Percentiles rank a stretch among this genome's conserved stretches.
Evolutionary conservation across 1,140 invertebrate species (phyloP).

Genomic region (Myzus persicae): DNA sequence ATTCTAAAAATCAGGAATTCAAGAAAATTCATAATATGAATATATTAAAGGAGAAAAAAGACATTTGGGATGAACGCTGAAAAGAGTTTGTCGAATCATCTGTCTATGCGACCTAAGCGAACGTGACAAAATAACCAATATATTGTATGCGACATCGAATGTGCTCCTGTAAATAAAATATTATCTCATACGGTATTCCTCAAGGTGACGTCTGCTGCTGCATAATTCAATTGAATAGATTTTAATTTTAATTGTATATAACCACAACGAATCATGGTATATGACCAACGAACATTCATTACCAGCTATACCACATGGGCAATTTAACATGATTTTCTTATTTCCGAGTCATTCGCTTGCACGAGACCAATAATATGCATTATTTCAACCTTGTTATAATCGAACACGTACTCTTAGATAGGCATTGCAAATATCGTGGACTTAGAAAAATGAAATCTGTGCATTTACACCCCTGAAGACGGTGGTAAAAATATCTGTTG

Average conservation of each 20-base stretch:
- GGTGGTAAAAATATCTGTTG: neutral
- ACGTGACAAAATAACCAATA: too few relatives aligned
- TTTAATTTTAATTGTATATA: neutral
- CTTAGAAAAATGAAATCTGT: neutral
- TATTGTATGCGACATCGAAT: neutral
- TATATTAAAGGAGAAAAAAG: too few relatives aligned
- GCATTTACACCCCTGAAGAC: fast-evolving
- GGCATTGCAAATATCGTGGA: neutral
- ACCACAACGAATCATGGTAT: too few relatives aligned
- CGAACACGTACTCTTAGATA: neutral
- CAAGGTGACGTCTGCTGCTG: too few relatives aligned
- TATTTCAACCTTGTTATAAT: neutral
- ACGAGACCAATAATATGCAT: too few relatives aligned
- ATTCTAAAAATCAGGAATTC: neutral
- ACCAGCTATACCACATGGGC: too few relatives aligned
- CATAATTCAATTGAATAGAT: neutral
- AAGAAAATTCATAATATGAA: neutral
- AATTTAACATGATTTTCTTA: too few relatives aligned
- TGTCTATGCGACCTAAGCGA: too few relatives aligned
- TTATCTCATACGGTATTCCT: neutral
- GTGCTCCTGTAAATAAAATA: neutral
- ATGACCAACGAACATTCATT: too few relatives aligned
- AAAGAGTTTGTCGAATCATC: neutral
- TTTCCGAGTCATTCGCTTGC: too few relatives aligned
- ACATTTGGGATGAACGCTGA: neutral